Conservation (phyloP, 2,888 invertebrate species). For the Drosophila nr. fundita region DNA sequence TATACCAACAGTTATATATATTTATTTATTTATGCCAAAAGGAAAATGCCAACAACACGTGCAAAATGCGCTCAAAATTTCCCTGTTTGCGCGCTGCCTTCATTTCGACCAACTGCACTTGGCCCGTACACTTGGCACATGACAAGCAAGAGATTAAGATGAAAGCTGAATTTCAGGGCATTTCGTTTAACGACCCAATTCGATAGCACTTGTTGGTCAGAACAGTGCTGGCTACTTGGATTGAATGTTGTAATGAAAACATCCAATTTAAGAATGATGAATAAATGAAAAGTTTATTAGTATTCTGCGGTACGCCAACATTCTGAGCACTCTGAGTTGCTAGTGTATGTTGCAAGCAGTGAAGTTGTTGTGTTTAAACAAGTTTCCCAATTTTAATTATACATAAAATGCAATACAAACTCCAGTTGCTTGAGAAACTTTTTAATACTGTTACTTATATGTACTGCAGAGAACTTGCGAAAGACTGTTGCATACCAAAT, state of each 20-base stretch:
- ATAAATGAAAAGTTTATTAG: slow-evolving; percentile 48
- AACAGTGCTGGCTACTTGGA: slow-evolving; percentile 5
- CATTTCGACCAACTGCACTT: slow-evolving; percentile 41
- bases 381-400: background rate
- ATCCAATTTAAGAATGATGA: slow-evolving; percentile 27
- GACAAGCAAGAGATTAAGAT: background rate
- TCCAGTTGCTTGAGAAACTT: background rate
- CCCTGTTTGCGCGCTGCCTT: slow-evolving; percentile 30
- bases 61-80: slow-evolving; percentile 66
- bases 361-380: slow-evolving; percentile 2
- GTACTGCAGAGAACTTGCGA: background rate
- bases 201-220: slow-evolving; percentile 61
- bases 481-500: background rate
- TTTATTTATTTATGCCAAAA: slow-evolving; percentile 71
- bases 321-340: slow-evolving; percentile 21
- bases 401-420: background rate
- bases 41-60: slow-evolving; percentile 65
- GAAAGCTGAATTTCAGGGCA: slow-evolving; percentile 22
- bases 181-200: slow-evolving; percentile 49
- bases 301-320: slow-evolving; percentile 23
- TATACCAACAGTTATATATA: slow-evolving; percentile 49
- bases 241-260: slow-evolving; percentile 24
- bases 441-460: background rate
- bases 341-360: background rate
- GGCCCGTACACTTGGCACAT: background rate